These are phyloP conservation scores for Silurus asotus DNA, from an alignment of 2,113 vertebrate genomes.

Conservation along the genomic window DNA sequence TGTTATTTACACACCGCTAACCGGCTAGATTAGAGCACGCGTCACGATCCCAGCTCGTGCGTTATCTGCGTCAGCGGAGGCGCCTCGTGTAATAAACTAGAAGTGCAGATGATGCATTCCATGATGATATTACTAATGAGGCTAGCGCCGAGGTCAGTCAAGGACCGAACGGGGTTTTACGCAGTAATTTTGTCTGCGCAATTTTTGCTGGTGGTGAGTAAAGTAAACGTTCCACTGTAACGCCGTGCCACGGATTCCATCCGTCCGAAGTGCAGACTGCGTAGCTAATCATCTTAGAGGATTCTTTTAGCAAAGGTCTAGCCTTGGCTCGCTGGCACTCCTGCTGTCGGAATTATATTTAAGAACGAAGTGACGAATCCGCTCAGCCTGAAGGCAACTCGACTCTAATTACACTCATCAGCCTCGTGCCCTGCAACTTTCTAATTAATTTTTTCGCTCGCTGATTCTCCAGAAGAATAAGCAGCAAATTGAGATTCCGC, in stretches of 20 bases:
- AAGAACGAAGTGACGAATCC: constrained; percentile 37
- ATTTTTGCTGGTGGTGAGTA: neutral
- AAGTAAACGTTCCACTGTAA: neutral
- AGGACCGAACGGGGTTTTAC: constrained; percentile 1
- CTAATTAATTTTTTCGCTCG: constrained; percentile 38
- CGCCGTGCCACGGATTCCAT: neutral
- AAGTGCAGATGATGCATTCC: constrained; percentile 22
- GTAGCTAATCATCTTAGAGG: constrained; percentile 35
- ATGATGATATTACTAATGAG: constrained; percentile 30
- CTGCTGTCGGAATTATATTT: constrained; percentile 43
- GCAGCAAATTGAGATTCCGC: constrained; percentile 41
- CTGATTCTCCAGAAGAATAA: constrained; percentile 33
- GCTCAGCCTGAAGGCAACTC: constrained; percentile 18
- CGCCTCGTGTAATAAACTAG: constrained; percentile 21
- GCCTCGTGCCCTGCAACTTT: constrained; percentile 32
- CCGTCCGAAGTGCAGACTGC: constrained; percentile 34
- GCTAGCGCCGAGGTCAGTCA: constrained; percentile 20
- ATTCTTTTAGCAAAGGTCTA: constrained; percentile 6
- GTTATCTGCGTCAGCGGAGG: constrained; percentile 3
- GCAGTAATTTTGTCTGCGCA: neutral
- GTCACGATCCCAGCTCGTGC: constrained; percentile 35
- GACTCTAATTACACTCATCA: constrained; percentile 49
- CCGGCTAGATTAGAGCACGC: constrained; percentile 26
- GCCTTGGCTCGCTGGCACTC: constrained; percentile 7
- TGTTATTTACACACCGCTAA: constrained; percentile 40